Conservation (phyloP, 2,113 vertebrate species). For the Aptenodytes forsteri region DNA sequence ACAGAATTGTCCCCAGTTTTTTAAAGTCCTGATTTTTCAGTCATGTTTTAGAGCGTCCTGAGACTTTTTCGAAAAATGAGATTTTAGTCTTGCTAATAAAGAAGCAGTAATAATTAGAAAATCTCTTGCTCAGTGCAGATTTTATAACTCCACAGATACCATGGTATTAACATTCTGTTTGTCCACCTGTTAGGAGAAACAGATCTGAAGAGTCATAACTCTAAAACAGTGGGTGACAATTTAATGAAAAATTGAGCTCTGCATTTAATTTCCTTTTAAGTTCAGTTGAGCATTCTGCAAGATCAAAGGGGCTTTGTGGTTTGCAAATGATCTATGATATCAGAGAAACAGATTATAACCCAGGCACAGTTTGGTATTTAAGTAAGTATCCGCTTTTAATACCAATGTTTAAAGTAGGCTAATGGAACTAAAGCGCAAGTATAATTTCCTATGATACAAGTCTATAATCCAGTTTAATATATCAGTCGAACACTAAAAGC, state of each 20-base stretch:
- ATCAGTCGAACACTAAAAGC: conserved; percentile 16
- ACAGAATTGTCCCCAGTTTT: conserved; percentile 16
- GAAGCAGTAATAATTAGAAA: conserved; percentile 46
- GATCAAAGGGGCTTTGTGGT: conserved; percentile 69
- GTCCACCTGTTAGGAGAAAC: conserved; percentile 68
- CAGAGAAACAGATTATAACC: conserved; percentile 67
- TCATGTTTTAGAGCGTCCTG: background rate
- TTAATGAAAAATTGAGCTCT: conserved; percentile 76
- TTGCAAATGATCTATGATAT: conserved; percentile 70
- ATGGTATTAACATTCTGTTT: conserved; percentile 67
- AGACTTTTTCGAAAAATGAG: conserved; percentile 27
- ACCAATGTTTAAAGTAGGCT: conserved; percentile 63
- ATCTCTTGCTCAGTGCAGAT: background rate
- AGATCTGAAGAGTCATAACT: conserved; percentile 71
- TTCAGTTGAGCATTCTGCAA: conserved; percentile 64
- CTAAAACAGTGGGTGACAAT: conserved; percentile 74
- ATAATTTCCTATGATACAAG: conserved; percentile 51
- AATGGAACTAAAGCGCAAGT: conserved; percentile 50
- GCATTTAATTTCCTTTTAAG: conserved; percentile 75
- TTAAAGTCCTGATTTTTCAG: conserved; percentile 19
- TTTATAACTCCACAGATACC: conserved; percentile 62
- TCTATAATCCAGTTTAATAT: conserved; percentile 59
- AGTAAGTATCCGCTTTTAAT: conserved; percentile 58
- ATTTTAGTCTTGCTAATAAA: conserved; percentile 49
- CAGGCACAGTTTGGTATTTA: conserved; percentile 66